Base-by-base conservation (phyloP, 1,140 invertebrate species). In the Drosophila melanica region DNA sequence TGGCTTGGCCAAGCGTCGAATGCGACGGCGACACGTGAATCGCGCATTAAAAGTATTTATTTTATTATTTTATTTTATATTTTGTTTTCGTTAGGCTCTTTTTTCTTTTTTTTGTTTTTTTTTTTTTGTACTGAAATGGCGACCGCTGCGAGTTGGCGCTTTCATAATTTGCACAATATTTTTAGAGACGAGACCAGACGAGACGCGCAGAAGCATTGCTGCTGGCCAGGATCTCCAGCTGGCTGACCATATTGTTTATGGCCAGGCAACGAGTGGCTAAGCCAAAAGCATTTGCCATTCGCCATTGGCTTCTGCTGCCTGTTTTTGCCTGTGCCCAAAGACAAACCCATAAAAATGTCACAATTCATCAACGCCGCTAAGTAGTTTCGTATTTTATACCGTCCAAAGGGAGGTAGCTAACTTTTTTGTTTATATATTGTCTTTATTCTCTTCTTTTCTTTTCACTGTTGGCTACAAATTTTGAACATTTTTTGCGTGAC, bases 341-440 rank as follows among this genome's bases (percentile, higher is more conserved):
- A 79, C 79, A 79, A 81, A 77, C 77, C 79, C 79, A 81, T 81
- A 81, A 81, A 81, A 81, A 66, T 81, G 79, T 81, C 79, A 79
- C 79, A 81, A 79, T 81, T 79, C 79, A 81, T 81, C 74, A 81
- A 76, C 44, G 66, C 64, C 47, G 59, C 66, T 73, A 79, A 73
- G 77, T 79, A 73, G 68, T 69, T 73, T 76, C 77, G 74, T 79
- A 73, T 81, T 76, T 73, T 79, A 75, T 75, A 67, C 41, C 51
- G 55, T 59, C 41, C 68, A 9, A 33, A 33, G 54, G 35, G 54
- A 27, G 20, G 14, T 20, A 20, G 42, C 10, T 20, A 42, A 50
- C 41, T 45, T 42, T 23, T 51, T 59, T 55, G 30, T 70, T 62
- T 68, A 18, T 45, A 41, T 45, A 27, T 68, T 60, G 6, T 23